Conservation (phyloP, 2,113 vertebrate species). For the Pheucticus melanocephalus region DNA sequence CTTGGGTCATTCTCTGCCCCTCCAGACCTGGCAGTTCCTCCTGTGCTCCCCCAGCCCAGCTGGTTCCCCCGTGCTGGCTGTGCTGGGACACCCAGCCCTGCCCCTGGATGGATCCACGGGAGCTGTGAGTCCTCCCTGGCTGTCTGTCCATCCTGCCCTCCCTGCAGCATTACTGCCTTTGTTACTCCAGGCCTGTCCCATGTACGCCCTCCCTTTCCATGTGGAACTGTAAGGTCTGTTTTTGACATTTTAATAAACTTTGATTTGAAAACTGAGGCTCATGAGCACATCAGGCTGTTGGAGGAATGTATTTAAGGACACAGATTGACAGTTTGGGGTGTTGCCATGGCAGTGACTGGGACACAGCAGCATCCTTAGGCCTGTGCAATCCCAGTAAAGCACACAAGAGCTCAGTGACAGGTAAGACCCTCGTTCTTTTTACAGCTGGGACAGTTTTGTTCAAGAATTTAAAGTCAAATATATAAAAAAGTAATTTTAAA, state of each 20-base stretch:
- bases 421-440: neutral
- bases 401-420: neutral
- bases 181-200: conserved; percentile 50
- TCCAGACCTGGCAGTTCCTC: neutral
- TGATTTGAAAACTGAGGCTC: conserved; percentile 52
- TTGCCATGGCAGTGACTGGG: neutral
- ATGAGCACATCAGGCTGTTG: neutral
- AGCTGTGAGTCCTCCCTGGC: neutral
- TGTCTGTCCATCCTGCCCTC: neutral
- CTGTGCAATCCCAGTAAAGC: rapidly evolving
- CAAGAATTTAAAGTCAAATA: neutral
- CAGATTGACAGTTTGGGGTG: rapidly evolving
- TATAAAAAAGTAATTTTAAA: neutral
- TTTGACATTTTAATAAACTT: conserved; percentile 77
- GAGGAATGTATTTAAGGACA: neutral
- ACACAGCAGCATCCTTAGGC: neutral
- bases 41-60: neutral
- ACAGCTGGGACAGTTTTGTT: neutral
- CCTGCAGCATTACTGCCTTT: conserved; percentile 11
- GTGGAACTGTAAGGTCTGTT: conserved; percentile 65
- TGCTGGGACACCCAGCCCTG: neutral
- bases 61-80: neutral
- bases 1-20: neutral
- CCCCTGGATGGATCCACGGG: neutral
- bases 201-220: neutral